Base-by-base conservation (phyloP, 2,888 invertebrate genomes). In the Oxyteleia sp. region DNA sequence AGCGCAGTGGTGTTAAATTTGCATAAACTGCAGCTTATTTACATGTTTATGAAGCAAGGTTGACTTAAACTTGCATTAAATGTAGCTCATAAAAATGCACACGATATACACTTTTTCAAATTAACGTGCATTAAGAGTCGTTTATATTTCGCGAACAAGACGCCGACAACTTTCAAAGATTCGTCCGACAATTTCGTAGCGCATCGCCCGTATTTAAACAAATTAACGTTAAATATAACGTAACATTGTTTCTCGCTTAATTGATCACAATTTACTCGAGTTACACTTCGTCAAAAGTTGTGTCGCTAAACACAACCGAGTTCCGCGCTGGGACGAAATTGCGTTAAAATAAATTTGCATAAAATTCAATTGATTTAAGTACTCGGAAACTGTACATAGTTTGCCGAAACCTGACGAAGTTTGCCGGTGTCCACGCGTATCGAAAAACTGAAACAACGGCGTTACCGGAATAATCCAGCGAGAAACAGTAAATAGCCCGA, bases 11-110 rank as follows among this genome's bases (percentile, higher is more conserved):
- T 32, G 41, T 41, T 55, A 41, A 47, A 76, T 76, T 76, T 76
- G 41, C 75, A 76, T 76, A 66, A 76, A 59, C 13, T 66, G 57
- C 41, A 76, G 38, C 18, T 76, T 47, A 76, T 66, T 66, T 76
- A 57, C 47, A 59, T 59, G 57, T 66, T 59, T 49, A 51, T 45
- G 38, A 64, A 75, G 57, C 26, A 64, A 18, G 11, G 47, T 75
- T 43, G 53, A 63, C 63, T 43, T 32, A 47, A 74, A 53, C 20
- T 63, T 64, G 41, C 38, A 59, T 59, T 59, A 59, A 59, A 41
- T 18, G 23, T 7, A 59, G 41, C 13, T 43, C 20, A 13, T 61
- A 61, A 43, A 61, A 61, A 57, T 13, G 16, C 35, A 15, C 51
- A 15, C 26, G 51, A 23, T 13, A 29, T 55, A 35, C 16, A 55